Base-by-base conservation (phyloP, 2,797 vertebrate species). In the Taenioides sp. region DNA sequence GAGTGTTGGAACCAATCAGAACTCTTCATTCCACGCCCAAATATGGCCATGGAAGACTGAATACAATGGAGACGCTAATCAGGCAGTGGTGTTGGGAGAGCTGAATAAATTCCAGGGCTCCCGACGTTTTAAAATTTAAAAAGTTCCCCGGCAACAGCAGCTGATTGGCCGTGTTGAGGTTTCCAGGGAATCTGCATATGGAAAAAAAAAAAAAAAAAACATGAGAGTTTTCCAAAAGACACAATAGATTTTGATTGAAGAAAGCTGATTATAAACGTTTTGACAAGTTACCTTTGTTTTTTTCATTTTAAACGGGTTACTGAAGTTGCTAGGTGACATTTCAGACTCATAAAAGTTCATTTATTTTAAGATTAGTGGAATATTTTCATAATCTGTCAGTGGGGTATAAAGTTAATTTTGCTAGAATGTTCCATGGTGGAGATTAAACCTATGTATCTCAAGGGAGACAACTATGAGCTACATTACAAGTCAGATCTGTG, bases 101-200 rank as follows among this genome's bases (percentile, higher is more conserved):
- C 20, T 54, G 31, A 18, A 22, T 55, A 43, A 12, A 22, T n/a
- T 49, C 22, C 43, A 31, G 61, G 59, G 47, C 34, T 12, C 59
- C 18, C 22, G n/a, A 4, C 2, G 25, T 80, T 89, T 66, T 28
- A 34, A 67, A 50, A 80, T 64, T 71, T 62, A 63, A 71, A 71
- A 40, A 47, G 63, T 50, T 5, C 50, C 72, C 66, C 9, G 23
- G 69, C 61, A 75, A 76, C 70, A 76, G 74, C 62, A 60, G 23
- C 47, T 69, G 65, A 80, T 67, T 80, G 70, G 65, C 54, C 61
- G 25, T 27, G 23, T 68, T 59, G 57, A 63, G 57, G 22, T 31
- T 77, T 40, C 47, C 70, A 64, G 65, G n/a, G 25, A 79, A 84
- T 77, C 71, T 76, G 28, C 37, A 43, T 28, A 12, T 18, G 17